Percentiles rank a stretch among this genome's conserved stretches.
These are phyloP conservation scores for Pemphredon lugubris DNA, from an alignment of 2,888 invertebrate species.

Conservation along the genomic window DNA sequence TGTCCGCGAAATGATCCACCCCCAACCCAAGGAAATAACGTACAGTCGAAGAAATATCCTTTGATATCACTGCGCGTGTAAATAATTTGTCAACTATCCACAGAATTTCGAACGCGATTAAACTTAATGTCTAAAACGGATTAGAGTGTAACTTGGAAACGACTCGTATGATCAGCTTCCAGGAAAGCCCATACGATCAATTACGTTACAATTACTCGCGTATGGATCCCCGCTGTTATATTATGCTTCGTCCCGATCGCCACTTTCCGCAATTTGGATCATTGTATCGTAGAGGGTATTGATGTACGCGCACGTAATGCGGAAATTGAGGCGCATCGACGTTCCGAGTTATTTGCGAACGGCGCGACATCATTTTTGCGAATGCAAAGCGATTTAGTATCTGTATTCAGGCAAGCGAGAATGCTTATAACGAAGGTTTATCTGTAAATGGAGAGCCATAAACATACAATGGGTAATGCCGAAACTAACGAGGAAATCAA, in stretches of 20 bases:
- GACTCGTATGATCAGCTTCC: background rate
- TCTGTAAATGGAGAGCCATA: slow-evolving; percentile 64
- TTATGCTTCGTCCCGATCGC: background rate
- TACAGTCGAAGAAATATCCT: no score
- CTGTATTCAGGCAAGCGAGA: slow-evolving; percentile 40
- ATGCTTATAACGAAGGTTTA: slow-evolving; percentile 38
- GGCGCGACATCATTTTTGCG: slow-evolving; percentile 16
- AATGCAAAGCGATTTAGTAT: slow-evolving; percentile 38
- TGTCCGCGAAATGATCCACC: slow-evolving; percentile 14
- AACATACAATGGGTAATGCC: slow-evolving; percentile 74
- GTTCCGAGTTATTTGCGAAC: slow-evolving; percentile 34
- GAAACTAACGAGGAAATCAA: slow-evolving; percentile 66
- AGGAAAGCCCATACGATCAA: slow-evolving; percentile 29
- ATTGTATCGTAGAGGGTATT: background rate
- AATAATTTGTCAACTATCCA: no score
- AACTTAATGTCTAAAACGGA: no score
- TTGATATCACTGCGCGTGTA: no score
- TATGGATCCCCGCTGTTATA: slow-evolving; percentile 24
- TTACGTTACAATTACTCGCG: slow-evolving; percentile 33
- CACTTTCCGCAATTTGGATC: slow-evolving; percentile 19
- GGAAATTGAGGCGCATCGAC: slow-evolving; percentile 1
- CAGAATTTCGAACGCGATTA: no score
- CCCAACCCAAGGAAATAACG: background rate
- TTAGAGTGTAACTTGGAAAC: background rate
- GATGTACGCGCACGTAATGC: background rate